Evolutionary conservation across 2,113 vertebrate genomes (phyloP).

Genomic region (Fukomys damarensis): DNA sequence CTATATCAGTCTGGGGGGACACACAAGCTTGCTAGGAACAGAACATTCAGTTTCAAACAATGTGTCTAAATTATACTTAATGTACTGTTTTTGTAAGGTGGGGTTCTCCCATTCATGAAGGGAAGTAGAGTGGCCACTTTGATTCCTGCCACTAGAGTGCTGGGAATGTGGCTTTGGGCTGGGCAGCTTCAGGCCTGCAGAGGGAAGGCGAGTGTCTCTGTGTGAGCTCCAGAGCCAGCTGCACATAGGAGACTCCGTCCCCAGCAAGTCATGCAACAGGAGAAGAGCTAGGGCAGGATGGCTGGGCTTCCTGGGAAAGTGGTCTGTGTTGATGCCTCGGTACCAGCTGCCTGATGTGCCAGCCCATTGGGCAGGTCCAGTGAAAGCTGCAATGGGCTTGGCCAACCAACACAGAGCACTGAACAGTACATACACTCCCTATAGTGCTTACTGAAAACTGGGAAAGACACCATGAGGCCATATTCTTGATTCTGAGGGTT

Average conservation of each 20-base stretch:
- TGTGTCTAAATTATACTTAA: not conserved
- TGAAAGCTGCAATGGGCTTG: not conserved
- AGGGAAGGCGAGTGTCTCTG: not conserved
- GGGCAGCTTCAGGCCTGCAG: not conserved
- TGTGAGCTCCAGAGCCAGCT: not conserved
- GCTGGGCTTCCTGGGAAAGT: not conserved
- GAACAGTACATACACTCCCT: not conserved
- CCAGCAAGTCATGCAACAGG: not conserved
- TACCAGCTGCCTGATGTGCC: not conserved
- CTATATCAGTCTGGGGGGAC: no score
- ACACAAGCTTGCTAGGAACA: rapidly evolving
- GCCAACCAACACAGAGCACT: not conserved
- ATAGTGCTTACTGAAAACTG: no score
- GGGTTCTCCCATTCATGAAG: no score
- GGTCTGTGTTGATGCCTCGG: not conserved
- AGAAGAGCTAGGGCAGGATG: not conserved
- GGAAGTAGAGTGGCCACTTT: rapidly evolving
- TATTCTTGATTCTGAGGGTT: not conserved
- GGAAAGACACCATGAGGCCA: rapidly evolving
- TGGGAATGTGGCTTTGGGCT: not conserved
- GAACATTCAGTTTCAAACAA: not conserved
- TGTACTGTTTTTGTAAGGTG: not conserved
- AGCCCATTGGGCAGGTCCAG: no score
- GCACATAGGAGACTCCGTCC: not conserved
- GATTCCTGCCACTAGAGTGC: rapidly evolving